Conservation (phyloP, 1,140 invertebrate species). For the Papilio xuthus region DNA sequence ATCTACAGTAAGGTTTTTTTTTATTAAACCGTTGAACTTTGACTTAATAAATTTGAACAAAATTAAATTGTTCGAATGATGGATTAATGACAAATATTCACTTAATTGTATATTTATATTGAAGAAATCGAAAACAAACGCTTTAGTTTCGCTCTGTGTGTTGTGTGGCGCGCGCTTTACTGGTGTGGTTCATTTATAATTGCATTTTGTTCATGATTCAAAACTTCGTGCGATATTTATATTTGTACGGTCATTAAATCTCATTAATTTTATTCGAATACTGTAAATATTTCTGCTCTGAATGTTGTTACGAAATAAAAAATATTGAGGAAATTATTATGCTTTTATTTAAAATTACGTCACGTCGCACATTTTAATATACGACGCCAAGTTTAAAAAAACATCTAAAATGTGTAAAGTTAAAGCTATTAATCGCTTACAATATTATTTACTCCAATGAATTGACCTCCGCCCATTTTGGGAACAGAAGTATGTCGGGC, state of each 20-base stretch:
- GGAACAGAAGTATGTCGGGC: constrained; percentile 53
- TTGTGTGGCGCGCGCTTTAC: neutral
- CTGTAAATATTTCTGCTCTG: constrained; percentile 28
- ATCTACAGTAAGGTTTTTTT: too few species aligned
- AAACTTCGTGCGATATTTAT: neutral
- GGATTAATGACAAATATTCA: too few species aligned
- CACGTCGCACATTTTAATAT: too few species aligned
- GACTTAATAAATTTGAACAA: too few species aligned
- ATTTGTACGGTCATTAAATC: neutral
- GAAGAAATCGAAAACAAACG: too few species aligned
- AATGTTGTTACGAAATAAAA: constrained; percentile 30
- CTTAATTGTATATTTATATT: too few species aligned
- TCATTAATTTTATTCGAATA: constrained; percentile 9
- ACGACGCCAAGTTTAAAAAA: too few species aligned
- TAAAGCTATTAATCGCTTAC: too few species aligned
- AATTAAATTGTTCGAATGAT: too few species aligned
- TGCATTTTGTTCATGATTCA: neutral
- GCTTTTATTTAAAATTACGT: neutral
- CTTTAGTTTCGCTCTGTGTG: neutral
- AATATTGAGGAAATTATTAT: neutral
- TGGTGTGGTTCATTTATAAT: neutral
- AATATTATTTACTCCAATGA: neutral
- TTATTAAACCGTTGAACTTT: too few species aligned
- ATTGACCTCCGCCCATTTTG: constrained; percentile 45
- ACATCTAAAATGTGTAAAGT: too few species aligned